Evolutionary conservation across 1,140 invertebrate species (phyloP).

Genomic region (Temnothorax curvispinosus): DNA sequence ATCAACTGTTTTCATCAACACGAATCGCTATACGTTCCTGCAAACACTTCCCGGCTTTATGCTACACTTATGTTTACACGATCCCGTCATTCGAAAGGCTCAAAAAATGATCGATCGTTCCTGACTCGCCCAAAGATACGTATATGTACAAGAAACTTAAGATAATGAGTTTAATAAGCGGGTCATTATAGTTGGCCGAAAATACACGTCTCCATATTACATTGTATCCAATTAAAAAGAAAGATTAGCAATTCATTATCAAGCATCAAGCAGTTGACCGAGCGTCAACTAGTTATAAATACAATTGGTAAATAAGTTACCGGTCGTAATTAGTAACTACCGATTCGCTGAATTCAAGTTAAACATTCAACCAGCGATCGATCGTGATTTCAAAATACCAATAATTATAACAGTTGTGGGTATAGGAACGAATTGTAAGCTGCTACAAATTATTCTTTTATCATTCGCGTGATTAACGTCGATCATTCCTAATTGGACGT

Average conservation of each 20-base stretch:
- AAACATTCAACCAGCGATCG: background rate
- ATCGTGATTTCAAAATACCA: background rate
- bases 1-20: conserved; percentile 5
- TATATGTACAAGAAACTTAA: background rate
- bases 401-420: background rate
- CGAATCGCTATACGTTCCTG: conserved; percentile 23
- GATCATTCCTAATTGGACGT: background rate
- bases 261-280: background rate
- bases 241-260: background rate
- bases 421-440: background rate
- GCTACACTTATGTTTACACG: background rate
- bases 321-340: background rate
- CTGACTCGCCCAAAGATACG: background rate
- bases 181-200: background rate
- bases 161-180: background rate
- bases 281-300: background rate
- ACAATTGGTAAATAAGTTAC: background rate
- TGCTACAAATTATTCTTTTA: background rate
- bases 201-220: background rate
- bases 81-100: background rate
- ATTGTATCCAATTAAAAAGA: background rate
- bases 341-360: background rate
- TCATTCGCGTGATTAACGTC: background rate
- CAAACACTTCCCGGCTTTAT: conserved; percentile 32
- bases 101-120: conserved; percentile 56